These are phyloP conservation scores for Leucoraja erinaceus DNA, from an alignment of 2,113 vertebrate species.

Conservation along the genomic window DNA sequence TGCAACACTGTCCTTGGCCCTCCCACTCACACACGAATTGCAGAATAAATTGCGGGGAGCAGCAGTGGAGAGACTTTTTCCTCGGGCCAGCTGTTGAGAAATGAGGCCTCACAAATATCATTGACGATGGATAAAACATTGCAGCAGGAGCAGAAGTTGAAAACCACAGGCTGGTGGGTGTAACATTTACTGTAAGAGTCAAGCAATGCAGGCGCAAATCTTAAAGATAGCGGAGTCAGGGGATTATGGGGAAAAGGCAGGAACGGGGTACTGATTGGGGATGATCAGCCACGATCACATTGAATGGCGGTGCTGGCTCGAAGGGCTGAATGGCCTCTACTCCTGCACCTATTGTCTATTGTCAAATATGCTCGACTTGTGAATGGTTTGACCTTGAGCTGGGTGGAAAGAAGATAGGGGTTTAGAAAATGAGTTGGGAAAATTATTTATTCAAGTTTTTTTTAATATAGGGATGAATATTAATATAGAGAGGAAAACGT, in stretches of 20 bases:
- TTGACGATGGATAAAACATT: background rate
- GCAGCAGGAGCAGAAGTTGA: background rate
- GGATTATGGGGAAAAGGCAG: too few relatives aligned
- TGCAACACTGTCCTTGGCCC: background rate
- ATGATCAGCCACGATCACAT: too few relatives aligned
- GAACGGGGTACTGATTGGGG: too few relatives aligned
- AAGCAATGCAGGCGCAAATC: too few relatives aligned
- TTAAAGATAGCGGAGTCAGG: too few relatives aligned
- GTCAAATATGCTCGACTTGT: background rate
- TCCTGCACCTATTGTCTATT: too few relatives aligned
- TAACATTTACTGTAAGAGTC: too few relatives aligned
- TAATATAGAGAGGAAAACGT: too few relatives aligned
- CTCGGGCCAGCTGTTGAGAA: background rate
- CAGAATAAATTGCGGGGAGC: too few relatives aligned
- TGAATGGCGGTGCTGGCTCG: too few relatives aligned
- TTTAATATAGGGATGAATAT: background rate
- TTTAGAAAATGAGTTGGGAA: background rate
- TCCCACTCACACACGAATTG: background rate
- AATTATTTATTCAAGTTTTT: background rate
- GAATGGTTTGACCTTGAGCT: background rate
- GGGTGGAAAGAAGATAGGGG: background rate
- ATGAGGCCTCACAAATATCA: background rate
- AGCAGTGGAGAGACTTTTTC: background rate
- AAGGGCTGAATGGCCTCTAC: too few relatives aligned
- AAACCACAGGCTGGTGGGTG: background rate